Base-by-base conservation (phyloP, 2,797 vertebrate species). In the Acipenser ruthenus region DNA sequence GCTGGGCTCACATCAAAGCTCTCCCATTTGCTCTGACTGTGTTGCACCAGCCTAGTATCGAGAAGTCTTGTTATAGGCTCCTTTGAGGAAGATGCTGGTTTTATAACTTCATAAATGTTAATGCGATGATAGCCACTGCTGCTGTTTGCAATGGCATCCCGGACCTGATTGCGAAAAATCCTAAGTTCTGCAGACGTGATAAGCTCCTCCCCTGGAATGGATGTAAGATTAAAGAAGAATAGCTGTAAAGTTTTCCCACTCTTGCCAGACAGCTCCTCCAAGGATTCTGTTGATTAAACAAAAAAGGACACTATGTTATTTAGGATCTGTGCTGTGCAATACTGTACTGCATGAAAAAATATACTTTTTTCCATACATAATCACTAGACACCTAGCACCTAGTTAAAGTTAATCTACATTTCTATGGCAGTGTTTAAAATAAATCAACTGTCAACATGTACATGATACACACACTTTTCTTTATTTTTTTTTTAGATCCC, bases 51-150 rank as follows among this genome's bases (percentile, higher is more conserved):
- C 74, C 95, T 91, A 67, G 96, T 99, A 92, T 99, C 97, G 86
- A 99, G 89, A 73, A 99, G 90, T 82, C 96, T 93, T 59, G 87
- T 90, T 75, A 97, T 84, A 13, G 93, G 93, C 72, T 90, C 80
- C 65, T 83, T 82, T 6, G 72, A 47, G 73, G 82, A 58, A 71
- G 81, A 75, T 66, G 91, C 89, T 74, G 87, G 87, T 77, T 93
- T 92, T 67, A 99, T 89, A 77, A 99, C 91, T 89, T 99, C 97
- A 82, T 95, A 98, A 89, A 99, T 93, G 91, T 98, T 99, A 87
- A 99, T 95, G 70, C 97, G 93, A 75, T 98, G 96, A 78, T 91
- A 83, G 76, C 91, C 88, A 74, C 85, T 88, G 50, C 82, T 84
- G 15, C 80, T 80, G 50, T 83, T 82, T 75, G 83, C 84, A 71